These are phyloP conservation scores for Monochamus alternatus DNA, from an alignment of 2,888 invertebrate genomes.

Conservation along the genomic window DNA sequence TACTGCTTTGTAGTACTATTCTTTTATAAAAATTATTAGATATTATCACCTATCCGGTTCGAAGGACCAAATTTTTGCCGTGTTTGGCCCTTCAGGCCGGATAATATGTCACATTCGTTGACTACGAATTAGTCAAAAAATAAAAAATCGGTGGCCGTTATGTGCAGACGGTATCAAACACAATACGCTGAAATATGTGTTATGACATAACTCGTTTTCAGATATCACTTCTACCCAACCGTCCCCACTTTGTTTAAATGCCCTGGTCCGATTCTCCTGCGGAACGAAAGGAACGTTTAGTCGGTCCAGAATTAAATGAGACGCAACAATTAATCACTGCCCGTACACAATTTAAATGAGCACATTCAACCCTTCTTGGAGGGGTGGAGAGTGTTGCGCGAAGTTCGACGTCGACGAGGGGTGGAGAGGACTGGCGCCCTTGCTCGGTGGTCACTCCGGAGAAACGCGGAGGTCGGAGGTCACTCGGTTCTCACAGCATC, in stretches of 20 bases:
- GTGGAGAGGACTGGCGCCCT: constrained; percentile 43
- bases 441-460: constrained; percentile 43
- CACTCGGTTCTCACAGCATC: constrained; percentile 59
- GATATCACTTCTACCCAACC: no score
- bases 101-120: no score
- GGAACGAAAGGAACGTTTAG: constrained; percentile 42
- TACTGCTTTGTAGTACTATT: no score
- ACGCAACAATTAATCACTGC: constrained; percentile 49
- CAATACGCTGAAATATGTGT: no score
- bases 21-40: no score
- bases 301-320: constrained; percentile 46
- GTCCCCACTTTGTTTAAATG: constrained; percentile 29
- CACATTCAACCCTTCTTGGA: constrained; percentile 39
- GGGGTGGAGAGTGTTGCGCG: constrained; percentile 27
- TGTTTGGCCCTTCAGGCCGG: no score
- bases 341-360: constrained; percentile 46
- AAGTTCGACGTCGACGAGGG: constrained; percentile 40
- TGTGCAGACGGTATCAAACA: no score
- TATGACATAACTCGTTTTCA: no score
- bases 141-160: no score
- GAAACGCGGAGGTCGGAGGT: constrained; percentile 55
- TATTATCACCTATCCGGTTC: no score
- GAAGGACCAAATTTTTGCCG: no score
- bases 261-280: constrained; percentile 36
- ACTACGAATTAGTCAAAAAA: no score